phyloP scores from a whole-genome alignment of 2,797 vertebrate species.

The Neoniphon sammara region DNA sequence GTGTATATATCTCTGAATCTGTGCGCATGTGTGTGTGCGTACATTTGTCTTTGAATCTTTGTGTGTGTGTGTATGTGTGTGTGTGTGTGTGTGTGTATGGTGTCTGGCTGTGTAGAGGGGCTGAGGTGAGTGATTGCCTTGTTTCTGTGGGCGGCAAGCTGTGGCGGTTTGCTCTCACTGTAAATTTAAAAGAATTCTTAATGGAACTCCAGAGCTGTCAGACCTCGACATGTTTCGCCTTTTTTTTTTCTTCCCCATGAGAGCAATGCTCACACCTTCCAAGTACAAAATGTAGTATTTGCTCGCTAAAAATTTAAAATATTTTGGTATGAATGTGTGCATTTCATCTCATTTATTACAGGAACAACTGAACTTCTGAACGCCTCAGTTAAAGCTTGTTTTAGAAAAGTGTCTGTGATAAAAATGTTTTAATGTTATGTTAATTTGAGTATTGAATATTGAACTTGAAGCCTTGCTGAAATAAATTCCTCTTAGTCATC shows the following conservation, averaged over 20 bases:
- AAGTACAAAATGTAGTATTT: not conserved
- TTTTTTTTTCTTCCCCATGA: slow-evolving; percentile 13
- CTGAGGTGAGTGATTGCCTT: slow-evolving; percentile 78
- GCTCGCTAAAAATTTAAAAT: too few species aligned
- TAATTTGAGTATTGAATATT: too few species aligned
- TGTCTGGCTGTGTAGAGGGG: slow-evolving; percentile 56
- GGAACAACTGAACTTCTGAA: too few species aligned
- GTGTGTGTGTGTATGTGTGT: slow-evolving; percentile 16
- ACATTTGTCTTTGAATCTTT: slow-evolving; percentile 12
- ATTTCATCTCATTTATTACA: too few species aligned
- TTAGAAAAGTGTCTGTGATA: too few species aligned
- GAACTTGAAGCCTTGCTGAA: too few species aligned
- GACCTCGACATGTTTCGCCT: slow-evolving; percentile 47
- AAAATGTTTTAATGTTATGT: too few species aligned
- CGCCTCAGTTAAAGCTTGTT: too few species aligned
- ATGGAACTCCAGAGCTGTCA: slow-evolving; percentile 72
- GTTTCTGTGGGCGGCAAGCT: slow-evolving; percentile 75
- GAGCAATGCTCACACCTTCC: slow-evolving; percentile 19
- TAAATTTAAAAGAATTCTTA: slow-evolving; percentile 77
- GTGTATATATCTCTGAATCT: slow-evolving; percentile 19
- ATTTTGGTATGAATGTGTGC: too few species aligned
- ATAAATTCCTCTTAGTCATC: too few species aligned
- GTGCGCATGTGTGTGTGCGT: slow-evolving; percentile 17
- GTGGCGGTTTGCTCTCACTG: slow-evolving; percentile 73
- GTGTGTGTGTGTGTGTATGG: slow-evolving; percentile 27